These are phyloP conservation scores for Thumatha senex DNA, from an alignment of 2,888 invertebrate species.

Conservation along the genomic window DNA sequence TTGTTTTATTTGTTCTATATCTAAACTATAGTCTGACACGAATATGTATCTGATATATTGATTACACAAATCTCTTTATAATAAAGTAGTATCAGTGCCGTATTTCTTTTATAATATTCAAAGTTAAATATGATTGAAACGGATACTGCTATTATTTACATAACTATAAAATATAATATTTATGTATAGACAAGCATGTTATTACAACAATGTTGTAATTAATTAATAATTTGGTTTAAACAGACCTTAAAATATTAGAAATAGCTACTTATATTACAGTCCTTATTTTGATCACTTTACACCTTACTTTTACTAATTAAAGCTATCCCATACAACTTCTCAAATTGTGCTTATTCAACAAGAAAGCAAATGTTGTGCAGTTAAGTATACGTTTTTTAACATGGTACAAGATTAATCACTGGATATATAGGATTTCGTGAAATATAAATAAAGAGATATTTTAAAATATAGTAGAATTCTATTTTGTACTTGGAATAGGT, in stretches of 20 bases:
- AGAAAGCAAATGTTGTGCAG: conserved; percentile 61
- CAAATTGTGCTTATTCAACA: conserved; percentile 67
- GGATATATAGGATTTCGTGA: conserved; percentile 3
- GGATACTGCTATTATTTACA: conserved; percentile 14
- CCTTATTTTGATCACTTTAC: conserved; percentile 57
- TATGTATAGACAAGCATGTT: conserved; percentile 17
- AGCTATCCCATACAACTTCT: conserved; percentile 82
- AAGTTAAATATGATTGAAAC: conserved; percentile 3
- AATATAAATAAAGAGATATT: background rate
- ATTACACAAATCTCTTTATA: background rate
- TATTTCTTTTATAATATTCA: conserved; percentile 7
- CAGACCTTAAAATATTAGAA: conserved; percentile 27
- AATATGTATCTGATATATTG: conserved; percentile 11
- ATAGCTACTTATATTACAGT: conserved; percentile 41
- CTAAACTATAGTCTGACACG: conserved; percentile 19
- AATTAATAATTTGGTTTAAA: conserved; percentile 26
- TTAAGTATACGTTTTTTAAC: conserved; percentile 17
- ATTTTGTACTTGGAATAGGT: conserved; percentile 18
- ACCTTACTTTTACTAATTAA: conserved; percentile 74
- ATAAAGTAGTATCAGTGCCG: conserved; percentile 15
- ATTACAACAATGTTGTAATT: conserved; percentile 9
- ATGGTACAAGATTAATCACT: conserved; percentile 5
- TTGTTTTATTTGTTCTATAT: conserved; percentile 1
- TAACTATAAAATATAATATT: conserved; percentile 27
- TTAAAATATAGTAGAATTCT: conserved; percentile 17